A percentile compares a stretch with the other conserved stretches of the same genome.
These are phyloP conservation scores for Parapristionchus giblindavisi DNA, from an alignment of 2,888 invertebrate genomes.

Conservation along the genomic window DNA sequence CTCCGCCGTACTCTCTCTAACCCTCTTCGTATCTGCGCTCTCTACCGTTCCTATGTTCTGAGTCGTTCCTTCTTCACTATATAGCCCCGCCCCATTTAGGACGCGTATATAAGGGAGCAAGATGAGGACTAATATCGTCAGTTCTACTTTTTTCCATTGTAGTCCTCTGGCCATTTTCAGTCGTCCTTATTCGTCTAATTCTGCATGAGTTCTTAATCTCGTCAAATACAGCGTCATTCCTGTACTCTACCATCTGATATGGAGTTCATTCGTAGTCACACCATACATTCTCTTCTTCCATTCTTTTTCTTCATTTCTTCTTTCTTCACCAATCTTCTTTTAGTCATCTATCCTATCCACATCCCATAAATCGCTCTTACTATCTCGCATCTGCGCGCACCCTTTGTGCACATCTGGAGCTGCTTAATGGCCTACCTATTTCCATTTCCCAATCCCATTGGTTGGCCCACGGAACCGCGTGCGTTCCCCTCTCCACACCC, in stretches of 20 bases:
- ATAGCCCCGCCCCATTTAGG: not conserved
- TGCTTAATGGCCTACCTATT: not conserved
- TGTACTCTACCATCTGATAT: too few relatives aligned
- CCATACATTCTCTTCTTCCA: not conserved
- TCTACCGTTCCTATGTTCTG: not conserved
- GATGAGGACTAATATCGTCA: not conserved
- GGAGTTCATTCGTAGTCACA: too few relatives aligned
- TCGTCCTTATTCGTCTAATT: too few relatives aligned
- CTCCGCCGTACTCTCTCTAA: constrained; percentile 16
- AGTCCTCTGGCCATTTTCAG: too few relatives aligned
- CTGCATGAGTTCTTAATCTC: too few relatives aligned
- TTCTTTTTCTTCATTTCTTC: not conserved
- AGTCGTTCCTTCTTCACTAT: not conserved
- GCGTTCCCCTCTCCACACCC: not conserved
- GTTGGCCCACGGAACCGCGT: constrained; percentile 6
- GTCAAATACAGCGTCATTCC: too few relatives aligned
- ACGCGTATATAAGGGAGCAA: constrained; percentile 1
- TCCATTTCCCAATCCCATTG: not conserved
- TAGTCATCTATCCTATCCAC: not conserved
- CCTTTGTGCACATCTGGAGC: not conserved
- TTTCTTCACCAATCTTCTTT: not conserved
- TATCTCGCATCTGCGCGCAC: not conserved
- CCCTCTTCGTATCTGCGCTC: not conserved
- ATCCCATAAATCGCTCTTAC: not conserved
- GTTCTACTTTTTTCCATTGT: too few relatives aligned